Evolutionary conservation across 2,888 invertebrate species (phyloP).

Genomic region (Brachypalpus laphriformis): DNA sequence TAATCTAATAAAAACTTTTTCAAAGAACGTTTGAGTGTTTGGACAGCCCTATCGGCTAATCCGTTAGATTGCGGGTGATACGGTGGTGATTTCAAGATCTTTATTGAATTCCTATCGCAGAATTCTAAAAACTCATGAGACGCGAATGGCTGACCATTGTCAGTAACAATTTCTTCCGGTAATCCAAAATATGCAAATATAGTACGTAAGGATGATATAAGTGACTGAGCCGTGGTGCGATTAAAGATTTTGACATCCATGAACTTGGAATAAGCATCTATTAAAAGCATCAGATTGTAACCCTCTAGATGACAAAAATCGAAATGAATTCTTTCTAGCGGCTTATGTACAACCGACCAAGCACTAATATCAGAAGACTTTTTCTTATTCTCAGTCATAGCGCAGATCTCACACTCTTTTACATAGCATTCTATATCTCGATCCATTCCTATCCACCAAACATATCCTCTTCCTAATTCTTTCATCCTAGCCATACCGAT

Average conservation of each 20-base stretch:
- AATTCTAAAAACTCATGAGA: constrained; percentile 8
- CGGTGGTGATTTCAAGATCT: not conserved
- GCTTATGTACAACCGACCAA: not conserved
- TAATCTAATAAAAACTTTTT: no score
- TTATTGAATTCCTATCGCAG: not conserved
- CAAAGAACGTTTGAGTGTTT: not conserved
- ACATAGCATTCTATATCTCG: no score
- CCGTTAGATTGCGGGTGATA: not conserved
- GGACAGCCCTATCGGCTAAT: not conserved
- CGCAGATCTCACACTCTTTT: no score
- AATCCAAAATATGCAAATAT: not conserved
- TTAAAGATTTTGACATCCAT: constrained; percentile 5
- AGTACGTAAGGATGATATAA: not conserved
- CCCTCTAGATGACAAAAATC: constrained; percentile 3
- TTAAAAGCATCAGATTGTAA: not conserved
- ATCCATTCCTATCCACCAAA: constrained; percentile 4
- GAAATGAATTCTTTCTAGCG: not conserved
- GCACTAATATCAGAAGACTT: not conserved
- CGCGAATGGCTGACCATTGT: constrained; percentile 1
- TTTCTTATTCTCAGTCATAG: not conserved
- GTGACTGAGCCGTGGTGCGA: not conserved
- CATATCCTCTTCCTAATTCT: not conserved
- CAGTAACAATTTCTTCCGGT: not conserved
- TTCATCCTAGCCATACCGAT: constrained; percentile 17
- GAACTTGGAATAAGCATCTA: no score